Evolutionary conservation across 2,888 invertebrate genomes (phyloP), one percentile per base, ranked within the genome.

Genomic region (Caenorhabditis zanzibari): DNA sequence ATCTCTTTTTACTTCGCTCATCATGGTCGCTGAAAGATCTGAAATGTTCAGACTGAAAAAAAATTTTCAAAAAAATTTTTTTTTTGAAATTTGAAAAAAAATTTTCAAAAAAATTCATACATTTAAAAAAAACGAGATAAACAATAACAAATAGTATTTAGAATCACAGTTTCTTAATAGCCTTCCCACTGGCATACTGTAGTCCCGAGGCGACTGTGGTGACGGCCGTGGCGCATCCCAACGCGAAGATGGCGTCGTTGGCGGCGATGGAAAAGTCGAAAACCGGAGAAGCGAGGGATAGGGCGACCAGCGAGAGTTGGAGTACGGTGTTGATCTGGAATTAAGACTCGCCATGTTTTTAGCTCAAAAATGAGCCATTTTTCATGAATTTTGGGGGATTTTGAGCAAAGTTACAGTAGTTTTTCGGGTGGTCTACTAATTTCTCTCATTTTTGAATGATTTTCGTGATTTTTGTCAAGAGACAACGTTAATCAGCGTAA

Each of bases 1-100:
- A n/a, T n/a, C n/a, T n/a, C n/a, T n/a, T n/a, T n/a, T 28, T 22
- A 97, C 95, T 95, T 98, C 98, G 93, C 97, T 98, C 58, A 96
- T 95, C 74, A 95, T 94, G 14, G 97, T 97, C 7, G 98, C n/a
- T n/a, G n/a, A n/a, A n/a, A n/a, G n/a, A n/a, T n/a, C n/a, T n/a
- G n/a, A n/a, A n/a, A n/a, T n/a, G n/a, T n/a, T n/a, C n/a, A n/a
- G n/a, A n/a, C n/a, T n/a, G n/a, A n/a, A n/a, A n/a, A n/a, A n/a
- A n/a, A n/a, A n/a, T 32, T 32, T 6, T 24, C 22, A 49, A 19
- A 41, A 28, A 38, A 38, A 38, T 47, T 49, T 52, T 47, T 44
- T 24, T 44, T 14, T 41, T 58, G 28, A 28, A 28, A 54, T 54
- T 14, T n/a, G 22, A 54, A 54, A 28, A 32, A 32, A 32, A 32